phyloP scores from a whole-genome alignment of 2,113 vertebrate species.

The Jaculus jaculus region DNA sequence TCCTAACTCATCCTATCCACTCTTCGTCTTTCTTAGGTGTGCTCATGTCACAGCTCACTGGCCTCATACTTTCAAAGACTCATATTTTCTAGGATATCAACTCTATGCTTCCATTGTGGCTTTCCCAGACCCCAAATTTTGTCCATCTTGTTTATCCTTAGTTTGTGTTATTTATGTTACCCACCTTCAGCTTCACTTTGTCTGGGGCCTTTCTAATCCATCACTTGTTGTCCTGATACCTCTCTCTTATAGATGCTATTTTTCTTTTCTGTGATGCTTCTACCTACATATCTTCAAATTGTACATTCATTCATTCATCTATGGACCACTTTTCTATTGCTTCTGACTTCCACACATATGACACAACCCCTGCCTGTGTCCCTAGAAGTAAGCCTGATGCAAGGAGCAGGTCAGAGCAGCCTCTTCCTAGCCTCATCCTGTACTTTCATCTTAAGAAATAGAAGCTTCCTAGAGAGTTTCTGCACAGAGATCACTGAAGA shows the following conservation, averaged over 20 bases:
- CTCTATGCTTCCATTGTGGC: background rate
- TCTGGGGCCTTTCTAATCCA: background rate
- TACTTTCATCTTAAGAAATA: background rate
- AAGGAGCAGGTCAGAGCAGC: background rate
- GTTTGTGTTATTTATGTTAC: constrained; percentile 1
- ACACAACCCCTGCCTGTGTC: background rate
- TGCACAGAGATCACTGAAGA: background rate
- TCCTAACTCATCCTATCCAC: background rate
- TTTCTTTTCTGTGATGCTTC: background rate
- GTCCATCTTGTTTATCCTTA: background rate
- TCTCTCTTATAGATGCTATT: background rate
- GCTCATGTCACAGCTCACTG: background rate
- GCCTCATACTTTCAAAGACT: constrained; percentile 30
- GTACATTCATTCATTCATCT: background rate
- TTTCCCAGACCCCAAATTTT: constrained; percentile 21
- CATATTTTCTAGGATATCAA: constrained; percentile 30
- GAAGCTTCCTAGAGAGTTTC: background rate
- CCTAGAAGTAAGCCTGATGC: background rate
- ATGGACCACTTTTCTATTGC: background rate
- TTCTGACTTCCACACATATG: background rate
- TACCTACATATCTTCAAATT: background rate
- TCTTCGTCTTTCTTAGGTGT: constrained; percentile 23
- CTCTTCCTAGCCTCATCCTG: background rate
- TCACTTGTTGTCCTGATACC: background rate
- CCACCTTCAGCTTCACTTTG: constrained; percentile 10